Conservation (phyloP, 92 coral and sea anemone genomes). For the Scolanthus callimorphus region DNA sequence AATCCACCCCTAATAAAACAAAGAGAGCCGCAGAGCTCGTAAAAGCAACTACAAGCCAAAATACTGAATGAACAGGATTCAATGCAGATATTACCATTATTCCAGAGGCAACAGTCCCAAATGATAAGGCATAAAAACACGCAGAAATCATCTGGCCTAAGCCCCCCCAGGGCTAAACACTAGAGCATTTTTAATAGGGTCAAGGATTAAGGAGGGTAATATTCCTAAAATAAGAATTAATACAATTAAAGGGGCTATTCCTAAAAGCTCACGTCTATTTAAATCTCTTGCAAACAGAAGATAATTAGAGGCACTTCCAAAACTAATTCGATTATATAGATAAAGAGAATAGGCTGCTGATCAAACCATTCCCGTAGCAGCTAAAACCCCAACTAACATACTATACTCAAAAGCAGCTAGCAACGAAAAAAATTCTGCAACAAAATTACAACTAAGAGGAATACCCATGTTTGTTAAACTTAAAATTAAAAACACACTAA, state of each 20-base stretch:
- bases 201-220: slow-evolving; percentile 61
- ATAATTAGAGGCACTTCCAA: slow-evolving; percentile 65
- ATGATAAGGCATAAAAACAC: slow-evolving; percentile 46
- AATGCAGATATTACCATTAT: slow-evolving; percentile 77
- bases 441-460: slow-evolving; percentile 85
- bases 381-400: slow-evolving; percentile 58
- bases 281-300: slow-evolving; percentile 71
- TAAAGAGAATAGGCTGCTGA: slow-evolving; percentile 77
- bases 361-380: slow-evolving; percentile 62
- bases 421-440: slow-evolving; percentile 75
- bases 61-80: slow-evolving; percentile 76
- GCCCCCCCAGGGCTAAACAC: slow-evolving; percentile 77
- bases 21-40: slow-evolving; percentile 63
- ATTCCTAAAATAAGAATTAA: slow-evolving; percentile 45
- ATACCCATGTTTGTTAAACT: slow-evolving; percentile 70
- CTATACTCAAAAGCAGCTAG: slow-evolving; percentile 63
- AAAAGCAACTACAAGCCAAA: slow-evolving; percentile 77
- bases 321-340: slow-evolving; percentile 71
- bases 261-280: slow-evolving; percentile 63
- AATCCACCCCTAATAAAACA: slow-evolving; percentile 65
- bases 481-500: slow-evolving; percentile 54
- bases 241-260: slow-evolving; percentile 48
- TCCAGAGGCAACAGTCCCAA: slow-evolving; percentile 63
- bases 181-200: slow-evolving; percentile 65
- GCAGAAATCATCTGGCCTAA: slow-evolving; percentile 23